Conservation (phyloP, 1,140 invertebrate genomes). For the Latrodectus geometricus region DNA sequence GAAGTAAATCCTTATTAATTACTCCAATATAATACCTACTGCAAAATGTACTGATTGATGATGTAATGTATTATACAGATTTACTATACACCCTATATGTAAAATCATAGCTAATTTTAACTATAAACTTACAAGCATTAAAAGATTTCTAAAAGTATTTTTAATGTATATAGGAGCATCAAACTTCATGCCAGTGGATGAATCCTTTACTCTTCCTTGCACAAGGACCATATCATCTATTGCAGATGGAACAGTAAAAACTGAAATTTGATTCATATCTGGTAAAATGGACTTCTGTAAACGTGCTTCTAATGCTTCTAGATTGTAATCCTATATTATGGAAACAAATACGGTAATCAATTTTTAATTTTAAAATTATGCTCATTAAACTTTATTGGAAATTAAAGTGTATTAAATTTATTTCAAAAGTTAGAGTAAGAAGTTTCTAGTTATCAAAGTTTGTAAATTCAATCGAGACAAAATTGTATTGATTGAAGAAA, state of each 20-base stretch:
- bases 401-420: too few species aligned
- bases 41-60: too few species aligned
- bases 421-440: too few species aligned
- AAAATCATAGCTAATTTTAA: background rate
- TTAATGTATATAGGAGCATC: conserved; percentile 25
- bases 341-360: background rate
- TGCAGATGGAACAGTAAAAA: background rate
- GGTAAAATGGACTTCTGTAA: conserved; percentile 21
- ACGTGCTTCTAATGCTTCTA: background rate
- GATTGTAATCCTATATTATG: conserved; percentile 6
- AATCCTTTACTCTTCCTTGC: conserved; percentile 33
- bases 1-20: too few species aligned
- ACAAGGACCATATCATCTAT: conserved; percentile 40
- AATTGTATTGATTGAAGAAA: too few species aligned
- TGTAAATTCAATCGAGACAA: too few species aligned
- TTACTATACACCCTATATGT: too few species aligned
- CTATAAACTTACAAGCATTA: conserved; percentile 22
- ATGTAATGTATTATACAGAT: too few species aligned
- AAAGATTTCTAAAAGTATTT: conserved; percentile 2
- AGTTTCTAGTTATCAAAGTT: too few species aligned
- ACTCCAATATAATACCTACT: too few species aligned
- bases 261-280: background rate
- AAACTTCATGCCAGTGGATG: background rate
- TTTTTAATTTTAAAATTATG: background rate
- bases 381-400: background rate